Base-by-base conservation (phyloP, 2,888 invertebrate species). In the Danaus chrysippus region DNA sequence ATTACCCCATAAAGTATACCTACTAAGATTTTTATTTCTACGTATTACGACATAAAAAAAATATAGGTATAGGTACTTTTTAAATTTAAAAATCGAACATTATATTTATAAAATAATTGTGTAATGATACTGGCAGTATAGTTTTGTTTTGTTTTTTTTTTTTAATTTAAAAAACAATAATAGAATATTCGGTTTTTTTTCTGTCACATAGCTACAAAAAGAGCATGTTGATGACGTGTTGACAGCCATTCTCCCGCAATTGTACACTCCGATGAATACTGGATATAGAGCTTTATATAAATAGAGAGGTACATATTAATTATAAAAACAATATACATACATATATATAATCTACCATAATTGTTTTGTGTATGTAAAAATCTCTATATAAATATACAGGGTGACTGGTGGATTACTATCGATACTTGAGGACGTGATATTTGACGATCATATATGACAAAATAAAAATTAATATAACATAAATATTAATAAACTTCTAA, bases 191-290 rank as follows among this genome's bases (percentile, higher is more conserved):
- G 43, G 54, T 58, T 43, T 52, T 63, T 57, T 58, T 42, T 43
- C 54, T 52, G 46, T 57, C 65, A 34, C 44, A 55, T 42, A 13
- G 46, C 58, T 46, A 55, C 61, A 73, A 75, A 76, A 78, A 76
- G 67, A 69, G 77, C 70, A 73, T 88, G 87, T 73, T 77, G 75
- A 71, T 79, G 87, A 87, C 87, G 76, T 78, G 83, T 81, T 84
- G 88, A 87, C 87, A 86, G 77, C 70, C 79, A 76, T 75, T 80
- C 78, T 81, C 87, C 87, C 88, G 87, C 86, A 79, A 84, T 84
- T 76, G 82, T 73, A 83, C 79, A 82, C 82, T 66, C 71, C 79
- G 70, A 64, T 71, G 77, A 77, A 71, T 78, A 74, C 65, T 66
- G 41, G 13, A 65, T 63, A 66, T 61, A 78, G 80, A 77, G n/a